Evolutionary conservation across 2,113 vertebrate genomes (phyloP).

Genomic region (Pseudorhombus dupliciocellatus): DNA sequence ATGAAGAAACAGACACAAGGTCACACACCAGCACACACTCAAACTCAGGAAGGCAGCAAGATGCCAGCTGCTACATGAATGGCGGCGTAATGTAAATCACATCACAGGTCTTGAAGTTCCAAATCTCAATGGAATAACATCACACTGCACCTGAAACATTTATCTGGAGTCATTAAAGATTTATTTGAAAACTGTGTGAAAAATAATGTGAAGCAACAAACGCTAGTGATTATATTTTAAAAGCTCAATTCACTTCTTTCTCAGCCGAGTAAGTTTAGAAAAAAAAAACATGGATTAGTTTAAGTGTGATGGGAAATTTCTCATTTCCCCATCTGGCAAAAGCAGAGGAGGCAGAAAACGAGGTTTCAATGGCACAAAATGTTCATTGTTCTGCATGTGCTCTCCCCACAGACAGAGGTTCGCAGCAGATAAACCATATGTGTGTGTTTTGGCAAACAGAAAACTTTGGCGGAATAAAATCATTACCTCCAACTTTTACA

Average conservation of each 20-base stretch:
- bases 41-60: conserved; percentile 56
- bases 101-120: neutral
- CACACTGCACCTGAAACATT: neutral
- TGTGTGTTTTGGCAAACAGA: conserved; percentile 59
- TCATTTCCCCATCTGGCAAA: neutral
- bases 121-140: neutral
- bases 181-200: neutral
- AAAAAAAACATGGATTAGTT: neutral
- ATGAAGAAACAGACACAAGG: conserved; percentile 47
- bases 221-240: neutral
- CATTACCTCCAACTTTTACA: conserved; percentile 30
- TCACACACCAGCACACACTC: conserved; percentile 24
- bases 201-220: neutral
- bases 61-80: conserved; percentile 30
- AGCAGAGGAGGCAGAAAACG: neutral
- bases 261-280: neutral
- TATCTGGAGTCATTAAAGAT: neutral
- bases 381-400: conserved; percentile 33
- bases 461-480: conserved; percentile 55
- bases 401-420: neutral
- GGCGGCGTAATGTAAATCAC: conserved; percentile 3
- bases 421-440: conserved; percentile 40
- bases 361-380: conserved; percentile 29
- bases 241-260: neutral
- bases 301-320: neutral